Conservation (phyloP, 1,140 invertebrate species). For the Formica exsecta region DNA sequence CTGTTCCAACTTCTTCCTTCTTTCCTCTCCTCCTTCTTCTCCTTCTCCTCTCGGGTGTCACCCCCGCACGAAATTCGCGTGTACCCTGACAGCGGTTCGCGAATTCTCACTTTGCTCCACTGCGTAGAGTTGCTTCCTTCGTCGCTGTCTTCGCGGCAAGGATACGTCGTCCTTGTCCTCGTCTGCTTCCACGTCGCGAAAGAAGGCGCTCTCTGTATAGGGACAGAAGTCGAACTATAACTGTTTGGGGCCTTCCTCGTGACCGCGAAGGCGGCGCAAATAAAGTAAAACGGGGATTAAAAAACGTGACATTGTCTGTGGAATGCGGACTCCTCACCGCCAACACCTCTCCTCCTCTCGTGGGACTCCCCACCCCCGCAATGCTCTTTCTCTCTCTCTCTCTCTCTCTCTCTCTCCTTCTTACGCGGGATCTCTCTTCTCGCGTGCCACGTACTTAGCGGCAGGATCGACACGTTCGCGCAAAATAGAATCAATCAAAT, state of each 20-base stretch:
- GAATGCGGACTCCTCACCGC: constrained; percentile 86
- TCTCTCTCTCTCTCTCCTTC: constrained; percentile 30
- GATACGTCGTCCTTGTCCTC: constrained; percentile 24
- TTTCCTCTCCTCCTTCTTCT: background rate
- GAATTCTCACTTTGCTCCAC: background rate
- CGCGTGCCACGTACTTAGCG: constrained; percentile 43
- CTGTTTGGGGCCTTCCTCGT: constrained; percentile 74
- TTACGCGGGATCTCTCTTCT: constrained; percentile 39
- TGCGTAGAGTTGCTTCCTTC: background rate
- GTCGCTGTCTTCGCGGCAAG: background rate
- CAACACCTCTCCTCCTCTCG: constrained; percentile 70
- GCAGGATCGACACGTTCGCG: constrained; percentile 39
- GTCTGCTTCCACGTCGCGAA: constrained; percentile 44
- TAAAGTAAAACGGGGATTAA: constrained; percentile 86
- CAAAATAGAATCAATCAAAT: background rate
- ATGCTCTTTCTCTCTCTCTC: constrained; percentile 47
- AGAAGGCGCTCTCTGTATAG: constrained; percentile 46
- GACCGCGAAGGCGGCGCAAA: constrained; percentile 77
- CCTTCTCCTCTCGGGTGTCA: background rate
- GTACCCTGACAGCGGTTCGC: background rate
- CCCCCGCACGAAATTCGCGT: constrained; percentile 1
- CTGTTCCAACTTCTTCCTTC: constrained; percentile 11
- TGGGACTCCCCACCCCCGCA: constrained; percentile 67
- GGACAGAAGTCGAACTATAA: constrained; percentile 75
- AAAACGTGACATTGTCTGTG: constrained; percentile 87